phyloP scores from a whole-genome alignment of 2,888 invertebrate species.

The Acleris literana region DNA sequence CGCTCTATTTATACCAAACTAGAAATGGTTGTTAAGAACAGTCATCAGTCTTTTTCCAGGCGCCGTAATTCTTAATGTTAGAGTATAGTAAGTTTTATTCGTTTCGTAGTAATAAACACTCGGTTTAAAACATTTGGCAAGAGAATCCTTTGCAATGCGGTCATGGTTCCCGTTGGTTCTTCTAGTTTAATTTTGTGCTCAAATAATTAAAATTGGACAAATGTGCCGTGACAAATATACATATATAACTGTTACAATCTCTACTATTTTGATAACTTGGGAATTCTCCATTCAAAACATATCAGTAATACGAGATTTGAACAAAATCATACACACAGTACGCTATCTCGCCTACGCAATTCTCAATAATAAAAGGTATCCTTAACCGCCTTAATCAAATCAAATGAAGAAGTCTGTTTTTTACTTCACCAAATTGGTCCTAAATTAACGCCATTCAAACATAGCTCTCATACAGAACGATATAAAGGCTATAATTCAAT shows the following conservation, averaged over 20 bases:
- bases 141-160: constrained; percentile 22
- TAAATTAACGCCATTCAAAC: constrained; percentile 6
- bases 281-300: no score
- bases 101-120: not conserved
- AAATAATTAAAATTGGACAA: not conserved
- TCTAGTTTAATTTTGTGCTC: not conserved
- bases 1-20: no score
- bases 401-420: not conserved
- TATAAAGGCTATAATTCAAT: constrained; percentile 10
- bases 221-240: not conserved
- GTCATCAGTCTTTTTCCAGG: no score
- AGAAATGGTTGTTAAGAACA: no score
- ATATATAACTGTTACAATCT: not conserved
- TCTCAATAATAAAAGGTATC: not conserved
- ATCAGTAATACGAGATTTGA: no score
- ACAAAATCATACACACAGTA: no score
- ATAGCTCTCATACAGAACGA: constrained; percentile 1
- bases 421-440: not conserved
- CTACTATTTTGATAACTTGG: no score
- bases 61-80: no score
- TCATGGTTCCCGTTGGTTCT: not conserved
- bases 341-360: not conserved
- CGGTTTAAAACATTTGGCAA: constrained; percentile 21
- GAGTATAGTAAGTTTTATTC: no score
- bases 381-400: not conserved